Conservation (phyloP, 1,140 invertebrate genomes). For the Manduca sexta region DNA sequence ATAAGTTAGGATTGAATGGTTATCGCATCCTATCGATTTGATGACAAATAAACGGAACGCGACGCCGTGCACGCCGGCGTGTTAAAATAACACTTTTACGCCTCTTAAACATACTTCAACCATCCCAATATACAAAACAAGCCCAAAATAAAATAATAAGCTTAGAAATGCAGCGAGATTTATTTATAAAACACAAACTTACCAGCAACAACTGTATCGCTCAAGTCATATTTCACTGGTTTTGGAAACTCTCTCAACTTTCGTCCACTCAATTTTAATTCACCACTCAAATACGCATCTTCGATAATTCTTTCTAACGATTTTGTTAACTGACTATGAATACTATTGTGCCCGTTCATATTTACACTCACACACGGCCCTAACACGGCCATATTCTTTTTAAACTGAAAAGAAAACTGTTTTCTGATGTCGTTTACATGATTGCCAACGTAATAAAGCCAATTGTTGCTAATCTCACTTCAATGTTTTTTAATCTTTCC, state of each 20-base stretch:
- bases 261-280: constrained; percentile 89
- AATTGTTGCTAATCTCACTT: constrained; percentile 16
- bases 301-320: constrained; percentile 91
- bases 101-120: constrained; percentile 7
- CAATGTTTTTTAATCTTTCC: not conserved
- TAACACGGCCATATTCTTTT: constrained; percentile 71
- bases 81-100: constrained; percentile 17
- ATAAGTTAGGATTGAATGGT: no score
- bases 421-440: constrained; percentile 7
- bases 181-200: constrained; percentile 68
- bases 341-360: constrained; percentile 71
- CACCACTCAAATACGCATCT: constrained; percentile 91
- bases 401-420: constrained; percentile 54
- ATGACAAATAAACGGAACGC: constrained; percentile 21
- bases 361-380: constrained; percentile 65
- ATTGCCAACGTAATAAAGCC: constrained; percentile 13
- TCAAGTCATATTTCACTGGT: constrained; percentile 87
- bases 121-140: constrained; percentile 29
- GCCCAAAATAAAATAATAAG: constrained; percentile 40
- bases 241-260: constrained; percentile 94
- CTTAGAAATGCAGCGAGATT: constrained; percentile 50
- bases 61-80: constrained; percentile 20
- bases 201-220: constrained; percentile 93
- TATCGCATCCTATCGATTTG: constrained; percentile 24
- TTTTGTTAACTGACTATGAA: constrained; percentile 78